Conservation (phyloP, 2,113 vertebrate species). For the Elanus axillaris region DNA sequence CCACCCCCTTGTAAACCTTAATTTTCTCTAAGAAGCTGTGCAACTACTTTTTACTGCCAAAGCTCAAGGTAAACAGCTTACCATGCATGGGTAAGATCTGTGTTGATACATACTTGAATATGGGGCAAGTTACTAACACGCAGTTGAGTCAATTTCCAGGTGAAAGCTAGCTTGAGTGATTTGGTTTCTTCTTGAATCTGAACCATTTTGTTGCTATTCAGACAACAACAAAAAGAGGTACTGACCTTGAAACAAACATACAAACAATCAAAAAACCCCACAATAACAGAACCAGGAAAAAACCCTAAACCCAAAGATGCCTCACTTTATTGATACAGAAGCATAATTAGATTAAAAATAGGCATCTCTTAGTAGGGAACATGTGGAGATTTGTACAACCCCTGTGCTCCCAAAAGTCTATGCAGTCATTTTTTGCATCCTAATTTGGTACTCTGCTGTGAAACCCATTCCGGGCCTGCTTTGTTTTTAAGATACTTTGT, state of each 20-base stretch:
- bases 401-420: background rate
- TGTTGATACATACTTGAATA: background rate
- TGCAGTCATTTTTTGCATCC: background rate
- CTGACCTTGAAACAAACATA: background rate
- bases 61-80: background rate
- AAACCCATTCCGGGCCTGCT: background rate
- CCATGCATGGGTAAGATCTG: background rate
- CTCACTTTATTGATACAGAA: background rate
- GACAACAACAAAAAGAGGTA: background rate
- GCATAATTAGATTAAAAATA: background rate
- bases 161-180: background rate
- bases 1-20: background rate
- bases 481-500: background rate
- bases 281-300: background rate
- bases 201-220: background rate
- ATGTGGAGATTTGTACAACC: background rate
- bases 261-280: background rate
- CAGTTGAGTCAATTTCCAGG: background rate
- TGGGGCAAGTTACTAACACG: background rate
- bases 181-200: background rate
- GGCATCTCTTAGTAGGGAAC: background rate
- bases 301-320: accelerated
- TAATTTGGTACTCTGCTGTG: background rate
- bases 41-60: background rate
- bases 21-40: background rate